phyloP scores from a whole-genome alignment of 2,888 invertebrate genomes.

The Caenorhabditis virilis region DNA sequence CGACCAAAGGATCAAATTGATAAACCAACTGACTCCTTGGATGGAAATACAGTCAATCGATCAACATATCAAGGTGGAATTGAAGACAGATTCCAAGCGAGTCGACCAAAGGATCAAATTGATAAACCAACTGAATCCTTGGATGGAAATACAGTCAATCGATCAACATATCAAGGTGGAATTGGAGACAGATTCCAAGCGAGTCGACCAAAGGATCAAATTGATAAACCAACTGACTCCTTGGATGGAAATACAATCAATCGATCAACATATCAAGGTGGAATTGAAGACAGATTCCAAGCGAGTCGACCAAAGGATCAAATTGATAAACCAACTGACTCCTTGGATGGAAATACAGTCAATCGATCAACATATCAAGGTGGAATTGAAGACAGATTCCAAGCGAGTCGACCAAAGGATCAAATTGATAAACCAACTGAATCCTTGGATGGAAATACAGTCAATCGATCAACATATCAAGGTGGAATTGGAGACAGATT shows the following conservation, averaged over 20 bases:
- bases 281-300: constrained; percentile 7
- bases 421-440: constrained; percentile 9
- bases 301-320: constrained; percentile 8
- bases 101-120: constrained; percentile 8
- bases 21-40: constrained; percentile 8
- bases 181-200: constrained; percentile 9
- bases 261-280: constrained; percentile 12
- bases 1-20: constrained; percentile 11
- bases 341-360: constrained; percentile 10
- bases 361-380: constrained; percentile 17
- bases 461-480: constrained; percentile 19
- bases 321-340: constrained; percentile 9
- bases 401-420: constrained; percentile 11
- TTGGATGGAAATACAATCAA: constrained; percentile 13
- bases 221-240: constrained; percentile 10
- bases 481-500: constrained; percentile 14
- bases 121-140: constrained; percentile 11
- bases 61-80: constrained; percentile 13
- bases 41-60: constrained; percentile 11
- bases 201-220: constrained; percentile 6
- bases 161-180: constrained; percentile 15
- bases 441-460: constrained; percentile 5
- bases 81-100: constrained; percentile 7
- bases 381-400: constrained; percentile 11
- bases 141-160: constrained; percentile 11